Percentiles rank a stretch among this genome's conserved stretches.
Conservation (phyloP, 1,140 invertebrate genomes). For the Aplysia californica region DNA sequence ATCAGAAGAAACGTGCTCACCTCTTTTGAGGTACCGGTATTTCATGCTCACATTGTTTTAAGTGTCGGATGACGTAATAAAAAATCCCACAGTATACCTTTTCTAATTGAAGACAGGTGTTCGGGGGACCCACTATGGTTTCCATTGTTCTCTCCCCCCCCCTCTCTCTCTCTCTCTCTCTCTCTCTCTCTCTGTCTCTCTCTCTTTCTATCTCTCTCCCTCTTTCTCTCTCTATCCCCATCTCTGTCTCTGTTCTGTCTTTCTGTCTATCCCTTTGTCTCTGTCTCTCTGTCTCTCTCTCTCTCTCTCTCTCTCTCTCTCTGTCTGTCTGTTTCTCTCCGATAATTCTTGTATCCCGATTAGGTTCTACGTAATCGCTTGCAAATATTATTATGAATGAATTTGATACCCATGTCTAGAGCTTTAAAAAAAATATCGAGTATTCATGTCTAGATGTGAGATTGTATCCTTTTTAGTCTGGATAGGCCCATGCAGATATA, state of each 20-base stretch:
- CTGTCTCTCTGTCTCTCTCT: not conserved
- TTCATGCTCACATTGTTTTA: no score
- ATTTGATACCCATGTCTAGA: not conserved
- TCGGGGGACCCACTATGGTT: no score
- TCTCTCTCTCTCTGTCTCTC: not conserved
- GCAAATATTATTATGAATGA: not conserved
- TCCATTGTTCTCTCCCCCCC: not conserved
- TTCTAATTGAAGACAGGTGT: no score
- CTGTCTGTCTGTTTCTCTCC: not conserved
- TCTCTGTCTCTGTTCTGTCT: no score
- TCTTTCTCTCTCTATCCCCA: no score
- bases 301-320: not conserved
- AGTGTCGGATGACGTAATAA: no score
- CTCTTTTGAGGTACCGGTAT: no score
- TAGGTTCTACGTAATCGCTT: not conserved
- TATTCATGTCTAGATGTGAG: not conserved
- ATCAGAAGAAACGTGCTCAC: no score
- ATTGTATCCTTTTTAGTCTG: not conserved
- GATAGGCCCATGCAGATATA: not conserved
- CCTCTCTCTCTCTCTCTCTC: no score
- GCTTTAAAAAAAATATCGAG: not conserved
- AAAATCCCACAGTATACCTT: no score
- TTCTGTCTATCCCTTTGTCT: no score
- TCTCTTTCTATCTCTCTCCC: no score
- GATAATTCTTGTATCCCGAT: not conserved